Evolutionary conservation across 2,113 vertebrate genomes (phyloP).

Genomic region (Cyprinodon variegatus): DNA sequence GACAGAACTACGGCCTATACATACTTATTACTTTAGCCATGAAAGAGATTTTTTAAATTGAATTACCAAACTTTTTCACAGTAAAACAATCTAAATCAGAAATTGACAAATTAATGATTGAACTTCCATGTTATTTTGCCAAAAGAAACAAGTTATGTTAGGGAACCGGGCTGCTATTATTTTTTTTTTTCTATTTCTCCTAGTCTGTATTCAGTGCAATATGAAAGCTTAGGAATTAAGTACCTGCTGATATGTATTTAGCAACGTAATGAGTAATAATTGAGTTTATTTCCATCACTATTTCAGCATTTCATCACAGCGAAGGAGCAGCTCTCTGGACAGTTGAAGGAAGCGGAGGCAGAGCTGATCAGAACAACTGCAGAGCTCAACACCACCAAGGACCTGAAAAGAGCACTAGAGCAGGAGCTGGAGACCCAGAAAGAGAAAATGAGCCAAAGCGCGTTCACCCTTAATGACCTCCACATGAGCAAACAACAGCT

Average conservation of each 20-base stretch:
- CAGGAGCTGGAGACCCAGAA: conserved; percentile 83
- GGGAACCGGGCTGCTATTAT: too few species aligned
- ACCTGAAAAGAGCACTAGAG: conserved; percentile 76
- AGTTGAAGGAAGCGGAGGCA: conserved; percentile 81
- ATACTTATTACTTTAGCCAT: too few species aligned
- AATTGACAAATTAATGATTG: too few species aligned
- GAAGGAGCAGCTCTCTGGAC: conserved; percentile 88
- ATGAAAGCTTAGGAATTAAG: too few species aligned
- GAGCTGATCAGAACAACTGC: conserved; percentile 73
- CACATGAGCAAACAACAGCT: conserved; percentile 85
- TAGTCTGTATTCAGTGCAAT: too few species aligned
- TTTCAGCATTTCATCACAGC: conserved; percentile 89
- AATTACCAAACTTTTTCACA: too few species aligned
- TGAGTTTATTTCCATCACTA: neutral
- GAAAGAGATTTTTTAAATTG: too few species aligned
- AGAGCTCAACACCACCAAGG: conserved; percentile 79
- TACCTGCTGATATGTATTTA: neutral
- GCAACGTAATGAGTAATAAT: neutral
- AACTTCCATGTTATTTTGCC: too few species aligned
- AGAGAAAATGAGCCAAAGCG: conserved; percentile 84
- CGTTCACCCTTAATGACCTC: conserved; percentile 85
- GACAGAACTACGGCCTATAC: too few species aligned
- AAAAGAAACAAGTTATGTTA: too few species aligned
- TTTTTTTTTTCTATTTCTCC: too few species aligned
- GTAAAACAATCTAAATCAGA: too few species aligned